Evolutionary conservation across 2,888 invertebrate species (phyloP).

Genomic region (Drosophila emarginata): DNA sequence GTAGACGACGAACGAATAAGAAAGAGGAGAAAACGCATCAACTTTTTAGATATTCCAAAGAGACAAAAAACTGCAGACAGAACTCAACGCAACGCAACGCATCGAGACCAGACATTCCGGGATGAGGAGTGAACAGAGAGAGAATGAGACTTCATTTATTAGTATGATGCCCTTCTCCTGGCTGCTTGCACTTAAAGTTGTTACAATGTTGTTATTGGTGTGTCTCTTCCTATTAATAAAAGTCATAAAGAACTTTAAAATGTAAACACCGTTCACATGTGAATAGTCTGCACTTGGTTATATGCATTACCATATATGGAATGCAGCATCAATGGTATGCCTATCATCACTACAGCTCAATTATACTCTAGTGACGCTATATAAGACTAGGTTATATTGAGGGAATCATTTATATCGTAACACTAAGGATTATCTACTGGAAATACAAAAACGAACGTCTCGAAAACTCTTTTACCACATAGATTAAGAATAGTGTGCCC

Average conservation of each 20-base stretch:
- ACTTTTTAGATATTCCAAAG: conserved; percentile 2
- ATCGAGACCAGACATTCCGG: no score
- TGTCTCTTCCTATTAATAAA: neutral
- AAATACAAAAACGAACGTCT: no score
- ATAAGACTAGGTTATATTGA: no score
- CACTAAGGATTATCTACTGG: no score
- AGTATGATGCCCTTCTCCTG: neutral
- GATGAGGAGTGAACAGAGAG: neutral
- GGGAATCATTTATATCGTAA: no score
- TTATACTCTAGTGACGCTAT: no score
- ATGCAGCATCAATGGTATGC: no score
- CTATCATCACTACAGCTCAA: no score
- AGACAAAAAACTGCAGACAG: conserved; percentile 2
- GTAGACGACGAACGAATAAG: conserved; percentile 5
- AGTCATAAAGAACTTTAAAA: neutral
- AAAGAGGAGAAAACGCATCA: conserved; percentile 1
- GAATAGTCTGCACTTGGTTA: no score
- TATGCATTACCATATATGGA: no score
- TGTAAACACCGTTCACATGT: neutral
- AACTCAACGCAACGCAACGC: neutral
- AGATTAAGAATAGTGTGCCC: no score
- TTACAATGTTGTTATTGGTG: neutral
- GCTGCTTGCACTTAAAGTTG: neutral
- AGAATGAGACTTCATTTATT: neutral
- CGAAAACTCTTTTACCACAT: no score